phyloP scores from a whole-genome alignment of 2,797 vertebrate species.

The Hoplostethus atlanticus region DNA sequence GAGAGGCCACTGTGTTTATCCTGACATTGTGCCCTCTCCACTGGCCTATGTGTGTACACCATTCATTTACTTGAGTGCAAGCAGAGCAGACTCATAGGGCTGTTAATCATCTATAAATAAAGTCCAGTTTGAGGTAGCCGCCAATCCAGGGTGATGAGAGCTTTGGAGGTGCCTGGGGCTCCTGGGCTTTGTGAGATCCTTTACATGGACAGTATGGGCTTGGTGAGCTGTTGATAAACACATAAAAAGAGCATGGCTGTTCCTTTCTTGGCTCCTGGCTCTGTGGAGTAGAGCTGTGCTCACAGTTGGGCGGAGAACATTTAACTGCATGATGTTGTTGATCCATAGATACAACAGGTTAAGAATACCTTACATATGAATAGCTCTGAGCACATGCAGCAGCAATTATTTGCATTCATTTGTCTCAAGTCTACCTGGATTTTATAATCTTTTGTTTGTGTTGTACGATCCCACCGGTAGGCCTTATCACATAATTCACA shows the following conservation, averaged over 20 bases:
- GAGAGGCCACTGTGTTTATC: constrained; percentile 23
- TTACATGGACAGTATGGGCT: constrained; percentile 44
- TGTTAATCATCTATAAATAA: constrained; percentile 51
- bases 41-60: constrained; percentile 22
- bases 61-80: constrained; percentile 21
- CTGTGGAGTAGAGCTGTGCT: constrained; percentile 4
- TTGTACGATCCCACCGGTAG: constrained; percentile 16
- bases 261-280: constrained; percentile 11
- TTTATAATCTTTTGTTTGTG: neutral
- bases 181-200: constrained; percentile 29
- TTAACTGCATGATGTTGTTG: constrained; percentile 16
- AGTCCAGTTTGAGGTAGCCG: constrained; percentile 4
- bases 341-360: constrained; percentile 1
- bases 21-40: constrained; percentile 9
- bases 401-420: neutral
- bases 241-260: constrained; percentile 13
- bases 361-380: neutral
- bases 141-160: constrained; percentile 35
- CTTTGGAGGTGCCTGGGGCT: constrained; percentile 40
- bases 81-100: constrained; percentile 15
- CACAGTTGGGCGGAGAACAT: constrained; percentile 24
- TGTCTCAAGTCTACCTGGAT: constrained; percentile 7
- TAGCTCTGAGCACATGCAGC: too few species aligned
- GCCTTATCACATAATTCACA: constrained; percentile 18
- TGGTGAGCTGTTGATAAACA: constrained; percentile 58